Evolutionary conservation across 2,888 invertebrate species (phyloP), one percentile per base, ranked within the genome.

Genomic region (Spilosoma lubricipeda): DNA sequence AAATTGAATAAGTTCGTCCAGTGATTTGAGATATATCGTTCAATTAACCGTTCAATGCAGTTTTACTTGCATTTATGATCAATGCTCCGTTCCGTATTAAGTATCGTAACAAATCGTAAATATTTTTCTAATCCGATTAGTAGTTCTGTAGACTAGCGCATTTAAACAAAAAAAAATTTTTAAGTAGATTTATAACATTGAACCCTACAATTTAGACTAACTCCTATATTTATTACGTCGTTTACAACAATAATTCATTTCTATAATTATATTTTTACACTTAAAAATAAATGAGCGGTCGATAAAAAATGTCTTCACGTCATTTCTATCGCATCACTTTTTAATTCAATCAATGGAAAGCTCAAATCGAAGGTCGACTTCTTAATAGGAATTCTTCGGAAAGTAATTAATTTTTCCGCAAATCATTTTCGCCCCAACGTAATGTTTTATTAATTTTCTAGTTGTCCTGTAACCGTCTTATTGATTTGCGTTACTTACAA

Each of bases 391-490:
- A 90, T 91, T 89, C 90, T 88, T 88, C 71, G 82, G 78, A 87
- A 90, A 90, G 88, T 89, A 91, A 90, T 91, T 90, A 91, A 89
- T 90, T 91, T 90, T 90, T 88, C 87, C 87, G 85, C 87, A 87
- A 88, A 91, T 90, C 88, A 90, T 90, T 90, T 86, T 78, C 85
- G 81, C 81, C 75, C 74, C 74, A 67, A 73, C 69, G 85, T 85
- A 90, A 88, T 88, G 86, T 87, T 89, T 87, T 86, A 89, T 87
- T 89, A 89, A 90, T 89, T 86, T 89, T 85, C 84, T 87, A 87
- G 88, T 89, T 88, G 85, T 87, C 85, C 88, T 87, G 70, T 66
- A 75, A 73, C 70, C 68, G 71, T 76, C 71, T 78, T 84, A 84
- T 84, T 84, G 80, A 81, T 80, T 76, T 73, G 71, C 45, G 68